Conservation (phyloP, 2,113 vertebrate genomes). For the Colaptes auratus region DNA sequence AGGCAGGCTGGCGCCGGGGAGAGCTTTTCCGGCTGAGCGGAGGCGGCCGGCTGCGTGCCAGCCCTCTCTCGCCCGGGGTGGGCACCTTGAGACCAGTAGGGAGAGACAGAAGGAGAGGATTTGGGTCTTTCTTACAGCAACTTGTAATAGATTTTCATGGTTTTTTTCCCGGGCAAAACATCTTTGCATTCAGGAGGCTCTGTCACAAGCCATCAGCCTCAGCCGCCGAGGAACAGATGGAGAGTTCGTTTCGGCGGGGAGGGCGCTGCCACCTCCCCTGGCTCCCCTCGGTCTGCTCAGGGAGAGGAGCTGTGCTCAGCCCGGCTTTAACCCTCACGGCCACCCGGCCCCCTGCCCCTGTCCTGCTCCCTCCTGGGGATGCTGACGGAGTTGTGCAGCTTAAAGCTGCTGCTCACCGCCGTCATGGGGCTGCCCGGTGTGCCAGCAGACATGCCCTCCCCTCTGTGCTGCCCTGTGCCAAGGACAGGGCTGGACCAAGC, state of each 20-base stretch:
- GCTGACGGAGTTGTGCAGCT: rapidly evolving
- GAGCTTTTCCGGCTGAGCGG: conserved; percentile 31
- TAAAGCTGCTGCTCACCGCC: rapidly evolving
- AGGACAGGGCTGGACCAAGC: not conserved
- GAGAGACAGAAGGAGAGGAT: conserved; percentile 53
- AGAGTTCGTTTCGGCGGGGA: conserved; percentile 57
- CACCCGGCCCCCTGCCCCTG: not conserved
- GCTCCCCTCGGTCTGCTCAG: not conserved
- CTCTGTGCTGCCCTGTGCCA: not conserved
- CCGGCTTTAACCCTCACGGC: not conserved
- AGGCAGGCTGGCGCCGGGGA: conserved; percentile 12
- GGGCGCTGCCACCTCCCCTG: not conserved
- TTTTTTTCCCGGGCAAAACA: conserved; percentile 52
- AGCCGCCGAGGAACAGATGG: conserved; percentile 69
- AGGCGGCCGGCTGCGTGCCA: conserved; percentile 14
- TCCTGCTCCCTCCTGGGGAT: rapidly evolving
- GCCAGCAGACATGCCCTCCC: rapidly evolving
- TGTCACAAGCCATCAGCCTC: conserved; percentile 74
- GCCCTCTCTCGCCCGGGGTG: conserved; percentile 47
- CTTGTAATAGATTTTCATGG: conserved; percentile 43
- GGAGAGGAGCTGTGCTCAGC: not conserved
- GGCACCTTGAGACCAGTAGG: conserved; percentile 35
- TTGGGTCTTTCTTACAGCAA: conserved; percentile 71
- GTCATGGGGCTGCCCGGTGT: rapidly evolving
- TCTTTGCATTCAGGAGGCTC: conserved; percentile 66